phyloP scores from a whole-genome alignment of 2,888 invertebrate species.

The Rhagophthalmus giganteus region DNA sequence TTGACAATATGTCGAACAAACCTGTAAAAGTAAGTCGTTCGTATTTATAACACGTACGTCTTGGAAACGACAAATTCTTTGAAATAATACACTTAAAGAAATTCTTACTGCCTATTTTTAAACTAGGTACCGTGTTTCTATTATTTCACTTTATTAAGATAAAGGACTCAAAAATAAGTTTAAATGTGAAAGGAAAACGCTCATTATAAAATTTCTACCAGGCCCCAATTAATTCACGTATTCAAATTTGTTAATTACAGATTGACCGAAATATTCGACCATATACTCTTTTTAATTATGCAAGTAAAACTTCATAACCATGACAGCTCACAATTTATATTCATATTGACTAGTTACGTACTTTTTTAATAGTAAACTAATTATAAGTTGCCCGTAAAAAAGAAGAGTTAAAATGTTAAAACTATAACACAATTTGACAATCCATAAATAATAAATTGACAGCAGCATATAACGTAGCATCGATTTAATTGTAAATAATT shows the following conservation, averaged over 20 bases:
- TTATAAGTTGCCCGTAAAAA: not conserved
- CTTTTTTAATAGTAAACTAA: not conserved
- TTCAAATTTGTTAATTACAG: constrained; percentile 7
- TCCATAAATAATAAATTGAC: too few species aligned
- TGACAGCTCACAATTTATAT: not conserved
- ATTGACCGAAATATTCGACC: constrained; percentile 7
- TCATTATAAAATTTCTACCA: not conserved
- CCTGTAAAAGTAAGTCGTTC: constrained; percentile 4
- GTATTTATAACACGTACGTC: constrained; percentile 14
- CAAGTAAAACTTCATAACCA: constrained; percentile 2
- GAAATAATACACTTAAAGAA: constrained; percentile 12
- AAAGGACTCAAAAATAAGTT: too few species aligned
- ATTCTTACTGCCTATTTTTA: constrained; percentile 4
- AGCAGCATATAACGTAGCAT: too few species aligned
- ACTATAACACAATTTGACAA: too few species aligned
- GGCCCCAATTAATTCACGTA: not conserved
- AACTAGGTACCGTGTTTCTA: not conserved
- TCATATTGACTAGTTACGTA: not conserved
- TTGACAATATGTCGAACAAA: constrained; percentile 12
- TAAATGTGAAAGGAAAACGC: not conserved
- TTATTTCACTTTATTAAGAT: constrained; percentile 2
- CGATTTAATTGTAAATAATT: too few species aligned
- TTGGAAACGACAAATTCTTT: constrained; percentile 12
- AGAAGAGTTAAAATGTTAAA: too few species aligned
- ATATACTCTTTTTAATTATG: constrained; percentile 7